phyloP scores from a whole-genome alignment of 2,888 invertebrate genomes.

The Mystacides longicornis region DNA sequence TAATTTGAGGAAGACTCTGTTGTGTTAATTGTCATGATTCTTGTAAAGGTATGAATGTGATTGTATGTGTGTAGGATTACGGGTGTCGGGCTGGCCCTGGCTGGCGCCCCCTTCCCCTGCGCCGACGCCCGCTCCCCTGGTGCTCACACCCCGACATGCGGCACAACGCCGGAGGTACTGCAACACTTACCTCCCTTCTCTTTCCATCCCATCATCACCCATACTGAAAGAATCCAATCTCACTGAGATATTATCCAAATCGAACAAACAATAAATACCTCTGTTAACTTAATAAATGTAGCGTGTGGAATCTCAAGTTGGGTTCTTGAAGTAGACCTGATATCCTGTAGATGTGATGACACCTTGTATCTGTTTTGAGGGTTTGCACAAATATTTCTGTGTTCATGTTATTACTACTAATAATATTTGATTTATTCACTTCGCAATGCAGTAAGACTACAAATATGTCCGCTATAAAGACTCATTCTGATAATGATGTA shows the following conservation, averaged over 20 bases:
- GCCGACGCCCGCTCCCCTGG: slow-evolving; percentile 53
- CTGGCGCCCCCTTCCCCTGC: slow-evolving; percentile 57
- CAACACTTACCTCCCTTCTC: slow-evolving; percentile 29
- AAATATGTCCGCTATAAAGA: slow-evolving; percentile 8
- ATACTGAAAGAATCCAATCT: not conserved
- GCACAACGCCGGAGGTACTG: slow-evolving; percentile 68
- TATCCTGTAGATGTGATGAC: slow-evolving; percentile 22
- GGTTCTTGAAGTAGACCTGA: slow-evolving; percentile 17
- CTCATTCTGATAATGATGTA: not conserved
- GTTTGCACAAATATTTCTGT: slow-evolving; percentile 26
- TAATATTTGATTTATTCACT: slow-evolving; percentile 25
- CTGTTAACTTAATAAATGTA: not conserved
- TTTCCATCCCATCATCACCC: not conserved
- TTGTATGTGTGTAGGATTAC: slow-evolving; percentile 57
- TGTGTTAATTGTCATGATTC: slow-evolving; percentile 20
- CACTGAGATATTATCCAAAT: slow-evolving; percentile 2
- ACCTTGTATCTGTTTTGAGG: slow-evolving; percentile 22
- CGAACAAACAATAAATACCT: slow-evolving; percentile 9
- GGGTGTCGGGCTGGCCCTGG: slow-evolving; percentile 70
- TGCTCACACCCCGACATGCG: slow-evolving; percentile 63
- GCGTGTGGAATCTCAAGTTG: slow-evolving; percentile 11
- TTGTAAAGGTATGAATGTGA: slow-evolving; percentile 29
- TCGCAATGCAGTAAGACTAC: slow-evolving; percentile 23
- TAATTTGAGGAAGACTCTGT: not conserved
- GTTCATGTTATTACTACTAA: slow-evolving; percentile 23